Conservation (phyloP, 2,888 invertebrate species). For the Polydrusus tereticollis region DNA sequence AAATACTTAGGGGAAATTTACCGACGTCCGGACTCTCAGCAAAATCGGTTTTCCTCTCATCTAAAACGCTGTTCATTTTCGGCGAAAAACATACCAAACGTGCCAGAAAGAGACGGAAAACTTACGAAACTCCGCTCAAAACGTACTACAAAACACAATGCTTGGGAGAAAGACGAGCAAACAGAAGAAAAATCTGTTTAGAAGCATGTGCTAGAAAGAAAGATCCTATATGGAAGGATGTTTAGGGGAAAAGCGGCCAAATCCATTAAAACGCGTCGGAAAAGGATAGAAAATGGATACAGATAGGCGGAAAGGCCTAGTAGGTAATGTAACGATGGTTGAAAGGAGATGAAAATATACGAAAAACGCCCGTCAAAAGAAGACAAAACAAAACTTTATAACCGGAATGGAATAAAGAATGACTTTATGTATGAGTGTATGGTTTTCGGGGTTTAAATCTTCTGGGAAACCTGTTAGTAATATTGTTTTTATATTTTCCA, state of each 20-base stretch:
- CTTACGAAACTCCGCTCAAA: conserved; percentile 35
- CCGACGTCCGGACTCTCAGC: conserved; percentile 19
- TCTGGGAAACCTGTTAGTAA: conserved; percentile 28
- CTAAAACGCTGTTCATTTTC: conserved; percentile 47
- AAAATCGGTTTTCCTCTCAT: conserved; percentile 47
- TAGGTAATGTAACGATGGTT: conserved; percentile 13
- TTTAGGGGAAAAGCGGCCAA: conserved; percentile 23
- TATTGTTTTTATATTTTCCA: conserved; percentile 23
- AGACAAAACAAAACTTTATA: conserved; percentile 22
- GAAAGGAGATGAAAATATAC: conserved; percentile 21
- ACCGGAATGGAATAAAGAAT: conserved; percentile 29
- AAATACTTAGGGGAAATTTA: conserved; percentile 16
- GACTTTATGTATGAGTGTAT: conserved; percentile 32
- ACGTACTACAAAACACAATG: conserved; percentile 29
- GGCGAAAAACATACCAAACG: conserved; percentile 37
- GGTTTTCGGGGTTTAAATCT: conserved; percentile 27
- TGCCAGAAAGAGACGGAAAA: conserved; percentile 41
- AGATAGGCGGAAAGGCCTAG: conserved; percentile 24
- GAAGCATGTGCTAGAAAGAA: conserved; percentile 36
- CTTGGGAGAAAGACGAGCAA: conserved; percentile 4
- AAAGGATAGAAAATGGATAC: conserved; percentile 15
- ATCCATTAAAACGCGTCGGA: conserved; percentile 18
- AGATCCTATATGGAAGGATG: conserved; percentile 12
- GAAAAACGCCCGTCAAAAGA: conserved; percentile 5
- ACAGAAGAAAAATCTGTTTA: conserved; percentile 20